Percentiles rank a stretch among this genome's conserved stretches.
Evolutionary conservation across 2,797 vertebrate genomes (phyloP).

Genomic region (Pyrocephalus nanus): DNA sequence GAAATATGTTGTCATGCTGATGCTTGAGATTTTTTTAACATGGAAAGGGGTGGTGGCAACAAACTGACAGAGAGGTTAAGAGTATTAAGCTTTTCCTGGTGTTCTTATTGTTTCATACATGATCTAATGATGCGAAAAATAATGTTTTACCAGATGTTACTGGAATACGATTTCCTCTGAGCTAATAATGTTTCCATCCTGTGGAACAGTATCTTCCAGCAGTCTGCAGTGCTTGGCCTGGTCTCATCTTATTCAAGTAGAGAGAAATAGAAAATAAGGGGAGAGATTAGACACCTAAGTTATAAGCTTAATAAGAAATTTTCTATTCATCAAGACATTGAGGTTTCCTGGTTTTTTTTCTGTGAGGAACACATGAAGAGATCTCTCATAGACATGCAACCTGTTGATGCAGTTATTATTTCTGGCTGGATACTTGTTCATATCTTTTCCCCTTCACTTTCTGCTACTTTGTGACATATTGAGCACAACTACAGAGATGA

Average conservation of each 20-base stretch:
- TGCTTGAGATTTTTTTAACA: background rate
- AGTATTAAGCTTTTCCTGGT: background rate
- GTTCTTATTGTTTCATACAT: background rate
- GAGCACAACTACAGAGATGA: background rate
- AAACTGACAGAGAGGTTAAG: background rate
- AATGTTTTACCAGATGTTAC: background rate
- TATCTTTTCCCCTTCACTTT: background rate
- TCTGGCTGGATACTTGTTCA: background rate
- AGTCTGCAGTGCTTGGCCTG: background rate
- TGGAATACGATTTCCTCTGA: background rate
- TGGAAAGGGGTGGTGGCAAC: background rate
- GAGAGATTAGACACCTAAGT: background rate
- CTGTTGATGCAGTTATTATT: background rate
- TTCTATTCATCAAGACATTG: background rate
- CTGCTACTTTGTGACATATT: background rate
- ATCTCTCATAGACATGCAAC: background rate
- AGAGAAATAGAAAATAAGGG: background rate
- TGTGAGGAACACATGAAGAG: background rate
- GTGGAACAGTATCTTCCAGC: background rate
- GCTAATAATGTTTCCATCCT: background rate
- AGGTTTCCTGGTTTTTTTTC: background rate
- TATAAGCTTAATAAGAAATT: background rate
- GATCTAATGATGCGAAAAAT: background rate
- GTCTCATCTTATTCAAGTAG: background rate
- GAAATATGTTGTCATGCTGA: background rate